A percentile compares a stretch with the other conserved stretches of the same genome.
These are phyloP conservation scores for Mormyrus iriodes DNA, from an alignment of 2,113 vertebrate species.

Conservation along the genomic window DNA sequence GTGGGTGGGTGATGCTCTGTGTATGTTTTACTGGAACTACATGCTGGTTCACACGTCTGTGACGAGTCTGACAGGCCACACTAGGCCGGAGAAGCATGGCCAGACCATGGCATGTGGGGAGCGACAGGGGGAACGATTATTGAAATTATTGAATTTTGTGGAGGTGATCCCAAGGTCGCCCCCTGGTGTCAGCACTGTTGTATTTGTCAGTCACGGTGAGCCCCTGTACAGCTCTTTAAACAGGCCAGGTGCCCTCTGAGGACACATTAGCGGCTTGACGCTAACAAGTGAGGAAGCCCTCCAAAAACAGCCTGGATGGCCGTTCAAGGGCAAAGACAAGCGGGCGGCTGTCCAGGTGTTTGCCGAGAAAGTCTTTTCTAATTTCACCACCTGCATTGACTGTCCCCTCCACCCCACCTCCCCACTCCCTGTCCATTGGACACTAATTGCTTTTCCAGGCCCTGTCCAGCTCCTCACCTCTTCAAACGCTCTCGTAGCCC, in stretches of 20 bases:
- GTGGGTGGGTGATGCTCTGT: constrained; percentile 15
- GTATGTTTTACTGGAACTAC: neutral
- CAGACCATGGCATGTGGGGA: too few species aligned
- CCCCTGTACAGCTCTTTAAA: neutral
- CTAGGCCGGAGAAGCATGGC: neutral
- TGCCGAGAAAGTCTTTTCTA: neutral
- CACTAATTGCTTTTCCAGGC: neutral
- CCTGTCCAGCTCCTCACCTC: neutral
- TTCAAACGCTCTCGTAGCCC: neutral
- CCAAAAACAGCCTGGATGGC: neutral
- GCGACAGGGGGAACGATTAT: neutral
- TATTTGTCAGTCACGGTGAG: neutral
- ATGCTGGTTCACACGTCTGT: neutral
- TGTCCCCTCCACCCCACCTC: neutral
- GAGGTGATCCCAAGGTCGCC: neutral
- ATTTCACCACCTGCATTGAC: neutral
- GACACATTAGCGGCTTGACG: neutral
- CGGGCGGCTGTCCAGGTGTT: neutral
- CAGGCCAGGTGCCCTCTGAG: neutral
- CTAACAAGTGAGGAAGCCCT: neutral
- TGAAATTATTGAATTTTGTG: constrained; percentile 25
- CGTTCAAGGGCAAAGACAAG: neutral
- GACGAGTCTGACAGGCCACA: neutral
- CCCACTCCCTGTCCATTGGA: neutral
- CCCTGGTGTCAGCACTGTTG: neutral